Percentiles rank a stretch among this genome's conserved stretches.
Conservation (phyloP, 2,888 invertebrate genomes). For the Drosophila percnosoma region DNA sequence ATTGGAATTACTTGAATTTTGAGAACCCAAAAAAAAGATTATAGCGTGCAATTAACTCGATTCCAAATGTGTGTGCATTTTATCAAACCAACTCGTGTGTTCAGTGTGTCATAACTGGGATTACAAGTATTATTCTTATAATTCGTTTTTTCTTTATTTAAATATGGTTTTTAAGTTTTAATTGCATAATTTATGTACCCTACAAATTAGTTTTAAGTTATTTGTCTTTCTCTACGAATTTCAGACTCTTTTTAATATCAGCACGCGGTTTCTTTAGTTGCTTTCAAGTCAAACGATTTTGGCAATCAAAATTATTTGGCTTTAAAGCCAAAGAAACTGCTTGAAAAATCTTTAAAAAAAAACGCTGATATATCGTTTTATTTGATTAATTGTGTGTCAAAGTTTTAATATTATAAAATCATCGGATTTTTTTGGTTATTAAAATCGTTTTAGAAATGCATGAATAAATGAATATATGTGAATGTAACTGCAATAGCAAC, state of each 20-base stretch:
- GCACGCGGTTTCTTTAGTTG: conserved; percentile 44
- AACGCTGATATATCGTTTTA: conserved; percentile 45
- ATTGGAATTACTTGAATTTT: conserved; percentile 3
- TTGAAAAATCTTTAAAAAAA: background rate
- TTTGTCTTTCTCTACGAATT: conserved; percentile 48
- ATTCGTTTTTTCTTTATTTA: conserved; percentile 22
- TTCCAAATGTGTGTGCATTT: conserved; percentile 74
- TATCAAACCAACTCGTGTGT: conserved; percentile 74
- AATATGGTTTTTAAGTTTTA: conserved; percentile 24
- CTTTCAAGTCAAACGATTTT: conserved; percentile 62
- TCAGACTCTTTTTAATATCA: conserved; percentile 45
- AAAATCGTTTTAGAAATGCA: conserved; percentile 80
- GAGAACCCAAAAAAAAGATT: conserved; percentile 44
- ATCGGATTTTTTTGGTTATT: conserved; percentile 76
- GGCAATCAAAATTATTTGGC: conserved; percentile 28
- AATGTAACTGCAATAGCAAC: conserved; percentile 61
- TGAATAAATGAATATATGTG: conserved; percentile 50
- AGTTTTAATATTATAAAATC: conserved; percentile 84
- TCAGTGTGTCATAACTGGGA: conserved; percentile 43
- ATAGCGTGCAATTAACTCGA: conserved; percentile 74
- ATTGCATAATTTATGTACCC: conserved; percentile 48
- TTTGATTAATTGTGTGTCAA: conserved; percentile 77
- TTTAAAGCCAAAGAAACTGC: conserved; percentile 47
- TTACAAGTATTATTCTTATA: conserved; percentile 34
- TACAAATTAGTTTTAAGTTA: conserved; percentile 38